Base-by-base conservation (phyloP, 2,888 invertebrate species). In the Andrena minutula region DNA sequence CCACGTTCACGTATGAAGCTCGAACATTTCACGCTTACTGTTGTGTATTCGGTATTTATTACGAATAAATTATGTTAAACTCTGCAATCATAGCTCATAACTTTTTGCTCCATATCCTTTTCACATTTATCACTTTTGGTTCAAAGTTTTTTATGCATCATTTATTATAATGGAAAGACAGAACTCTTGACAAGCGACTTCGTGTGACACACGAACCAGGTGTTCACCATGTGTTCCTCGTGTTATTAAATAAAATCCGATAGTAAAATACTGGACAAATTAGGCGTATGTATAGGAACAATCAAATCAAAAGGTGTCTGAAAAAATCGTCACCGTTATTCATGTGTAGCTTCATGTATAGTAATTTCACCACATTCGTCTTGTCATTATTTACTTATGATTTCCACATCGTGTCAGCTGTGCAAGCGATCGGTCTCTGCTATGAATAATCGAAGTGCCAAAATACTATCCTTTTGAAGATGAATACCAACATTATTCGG, bases 11-110 rank as follows among this genome's bases (percentile, higher is more conserved):
- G 51, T 95, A 95, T 89, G 96, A 97, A 92, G 96, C 96, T 89
- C 95, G 95, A 79, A 95, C 95, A 79, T 95, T 96, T 75, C 96
- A 95, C 90, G 96, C 95, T 26, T 95, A 95, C 88, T 96, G 95
- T 35, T 95, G 95, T 66, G 96, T 96, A 75, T 96, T 96, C 90
- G 97, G 96, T 32, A 91, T 96, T 68, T 97, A 97, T 93, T 96
- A 95, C 88, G 97, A 97, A 93, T 97, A 94, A 95, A 84, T 35
- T 12, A 30, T 8, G 2, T 58, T 47, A 16, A 49, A 26, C 6
- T 63, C 61, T 16, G 8, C 28, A 56, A 26, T 30, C 10, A n/a
- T n/a, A 23, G 35, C 20, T 47, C 10, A 5, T 12, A 20, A 53
- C 7, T 58, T 23, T 6, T 20, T 68, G n/a, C 47, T 8, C 1